These are phyloP conservation scores for Leucoraja ocellata DNA, from an alignment of 2,797 vertebrate genomes.

Conservation along the genomic window DNA sequence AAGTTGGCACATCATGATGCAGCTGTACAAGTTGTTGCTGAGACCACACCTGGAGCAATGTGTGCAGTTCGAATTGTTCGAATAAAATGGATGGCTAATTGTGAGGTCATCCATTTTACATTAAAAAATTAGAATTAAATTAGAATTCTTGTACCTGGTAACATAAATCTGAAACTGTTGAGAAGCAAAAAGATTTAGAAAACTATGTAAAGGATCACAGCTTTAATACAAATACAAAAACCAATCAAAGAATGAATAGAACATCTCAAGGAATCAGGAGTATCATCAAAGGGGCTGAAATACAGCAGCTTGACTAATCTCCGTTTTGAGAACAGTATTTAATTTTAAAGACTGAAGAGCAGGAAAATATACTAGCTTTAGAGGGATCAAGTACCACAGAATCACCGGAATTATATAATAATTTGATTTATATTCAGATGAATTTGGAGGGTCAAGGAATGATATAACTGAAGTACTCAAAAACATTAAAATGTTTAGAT, in stretches of 20 bases:
- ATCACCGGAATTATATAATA: not conserved
- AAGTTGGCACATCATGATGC: no score
- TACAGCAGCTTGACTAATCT: not conserved
- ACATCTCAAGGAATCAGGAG: not conserved
- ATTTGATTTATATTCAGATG: not conserved
- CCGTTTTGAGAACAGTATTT: not conserved
- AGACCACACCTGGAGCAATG: no score
- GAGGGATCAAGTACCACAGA: not conserved
- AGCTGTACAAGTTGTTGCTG: no score
- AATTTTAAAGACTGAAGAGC: not conserved
- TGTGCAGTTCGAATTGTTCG: no score
- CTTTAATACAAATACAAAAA: no score
- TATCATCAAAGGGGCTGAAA: not conserved
- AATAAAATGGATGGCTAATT: not conserved
- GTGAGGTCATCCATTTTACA: not conserved
- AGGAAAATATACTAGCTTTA: no score
- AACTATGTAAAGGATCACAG: not conserved
- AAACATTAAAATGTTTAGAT: not conserved
- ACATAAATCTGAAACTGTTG: not conserved
- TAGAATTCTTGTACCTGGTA: not conserved
- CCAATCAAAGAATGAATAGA: no score
- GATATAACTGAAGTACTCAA: not conserved
- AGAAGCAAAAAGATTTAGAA: not conserved
- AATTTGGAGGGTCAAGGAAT: not conserved
- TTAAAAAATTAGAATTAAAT: not conserved